Percentiles rank a stretch among this genome's conserved stretches.
These are phyloP conservation scores for Netelia melanura DNA, from an alignment of 2,888 invertebrate genomes.

Conservation along the genomic window DNA sequence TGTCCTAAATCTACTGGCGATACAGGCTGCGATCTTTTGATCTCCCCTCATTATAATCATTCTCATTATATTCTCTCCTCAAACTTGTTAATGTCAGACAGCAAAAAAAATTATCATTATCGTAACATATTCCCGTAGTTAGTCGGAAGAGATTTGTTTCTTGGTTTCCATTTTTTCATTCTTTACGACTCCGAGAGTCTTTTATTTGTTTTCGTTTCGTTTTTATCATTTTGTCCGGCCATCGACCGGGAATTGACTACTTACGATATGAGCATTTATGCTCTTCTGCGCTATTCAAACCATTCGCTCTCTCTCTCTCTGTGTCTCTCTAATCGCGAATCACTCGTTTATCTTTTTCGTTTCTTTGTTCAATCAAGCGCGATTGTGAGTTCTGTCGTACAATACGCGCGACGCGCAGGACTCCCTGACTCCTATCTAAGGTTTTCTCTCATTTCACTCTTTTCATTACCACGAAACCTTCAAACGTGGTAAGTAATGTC, in stretches of 20 bases:
- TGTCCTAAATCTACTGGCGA: slow-evolving; percentile 42
- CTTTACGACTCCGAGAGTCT: slow-evolving; percentile 16
- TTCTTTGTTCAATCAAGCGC: neutral
- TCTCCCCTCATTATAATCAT: slow-evolving; percentile 22
- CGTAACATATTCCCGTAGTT: slow-evolving; percentile 52
- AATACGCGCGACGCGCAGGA: slow-evolving; percentile 25
- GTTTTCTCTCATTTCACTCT: neutral
- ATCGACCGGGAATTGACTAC: slow-evolving; percentile 32
- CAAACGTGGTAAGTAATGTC: slow-evolving; percentile 35
- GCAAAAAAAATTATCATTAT: slow-evolving; percentile 56
- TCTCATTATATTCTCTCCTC: slow-evolving; percentile 35
- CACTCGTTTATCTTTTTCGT: slow-evolving; percentile 11
- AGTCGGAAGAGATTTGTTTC: slow-evolving; percentile 55
- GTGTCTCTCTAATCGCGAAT: neutral
- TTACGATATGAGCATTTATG: neutral
- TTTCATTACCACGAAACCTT: slow-evolving; percentile 35
- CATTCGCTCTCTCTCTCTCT: neutral
- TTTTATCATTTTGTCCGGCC: slow-evolving; percentile 32
- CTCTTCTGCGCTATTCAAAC: neutral
- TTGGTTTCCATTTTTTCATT: slow-evolving; percentile 18
- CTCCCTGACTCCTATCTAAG: slow-evolving; percentile 17
- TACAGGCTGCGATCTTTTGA: slow-evolving; percentile 7
- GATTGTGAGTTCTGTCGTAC: slow-evolving; percentile 33
- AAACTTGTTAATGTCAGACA: slow-evolving; percentile 48
- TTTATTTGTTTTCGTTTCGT: slow-evolving; percentile 35